These are phyloP conservation scores for Cyprinella venusta DNA, from an alignment of 2,797 vertebrate species.

Conservation along the genomic window DNA sequence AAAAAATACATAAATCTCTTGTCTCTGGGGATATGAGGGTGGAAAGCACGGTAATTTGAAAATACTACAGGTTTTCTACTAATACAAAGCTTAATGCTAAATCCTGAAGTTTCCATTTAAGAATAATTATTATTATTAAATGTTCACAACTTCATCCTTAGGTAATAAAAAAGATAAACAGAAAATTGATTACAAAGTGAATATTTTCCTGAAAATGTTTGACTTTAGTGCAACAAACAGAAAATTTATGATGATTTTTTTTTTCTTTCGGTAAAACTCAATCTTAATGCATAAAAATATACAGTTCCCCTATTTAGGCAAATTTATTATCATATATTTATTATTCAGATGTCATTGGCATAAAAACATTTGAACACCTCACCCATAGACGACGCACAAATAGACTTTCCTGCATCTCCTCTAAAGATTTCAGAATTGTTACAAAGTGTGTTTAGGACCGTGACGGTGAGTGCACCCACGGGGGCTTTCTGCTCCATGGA, in stretches of 20 bases:
- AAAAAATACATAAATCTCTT: too few relatives aligned
- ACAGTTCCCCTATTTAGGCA: neutral
- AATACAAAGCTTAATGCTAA: too few relatives aligned
- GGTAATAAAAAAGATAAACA: neutral
- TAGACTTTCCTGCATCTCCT: neutral
- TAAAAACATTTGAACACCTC: neutral
- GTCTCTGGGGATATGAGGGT: too few relatives aligned
- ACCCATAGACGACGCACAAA: too few relatives aligned
- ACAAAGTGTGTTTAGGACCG: neutral
- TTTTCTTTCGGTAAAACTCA: too few relatives aligned
- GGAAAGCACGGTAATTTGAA: too few relatives aligned
- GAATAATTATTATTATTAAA: neutral
- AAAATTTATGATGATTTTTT: neutral
- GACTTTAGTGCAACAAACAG: neutral
- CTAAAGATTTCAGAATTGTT: neutral
- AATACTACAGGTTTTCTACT: too few relatives aligned
- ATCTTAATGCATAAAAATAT: neutral
- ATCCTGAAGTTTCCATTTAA: too few relatives aligned
- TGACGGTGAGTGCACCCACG: neutral
- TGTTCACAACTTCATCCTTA: neutral
- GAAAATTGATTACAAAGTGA: neutral
- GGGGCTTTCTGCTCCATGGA: constrained; percentile 8
- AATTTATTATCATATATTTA: neutral
- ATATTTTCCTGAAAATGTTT: neutral
- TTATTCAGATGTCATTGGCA: neutral